phyloP scores from a whole-genome alignment of 2,797 vertebrate genomes.

The Melanotaenia parkinsoni region DNA sequence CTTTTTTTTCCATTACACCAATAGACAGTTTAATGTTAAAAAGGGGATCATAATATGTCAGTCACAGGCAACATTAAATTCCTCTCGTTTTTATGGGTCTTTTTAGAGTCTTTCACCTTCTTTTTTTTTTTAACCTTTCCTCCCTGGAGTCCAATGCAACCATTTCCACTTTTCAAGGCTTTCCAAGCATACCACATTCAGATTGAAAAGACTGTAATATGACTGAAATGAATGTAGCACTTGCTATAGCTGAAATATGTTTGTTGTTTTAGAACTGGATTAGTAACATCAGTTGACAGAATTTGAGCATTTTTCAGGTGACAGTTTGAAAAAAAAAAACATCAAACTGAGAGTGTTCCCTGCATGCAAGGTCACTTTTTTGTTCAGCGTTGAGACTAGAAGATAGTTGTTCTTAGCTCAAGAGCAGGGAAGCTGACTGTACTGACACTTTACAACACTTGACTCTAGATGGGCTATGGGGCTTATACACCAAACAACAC shows the following conservation, averaged over 20 bases:
- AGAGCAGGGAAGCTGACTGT: not conserved
- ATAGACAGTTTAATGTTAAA: slow-evolving; percentile 24
- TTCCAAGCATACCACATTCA: not conserved
- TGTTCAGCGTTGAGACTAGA: not conserved
- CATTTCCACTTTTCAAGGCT: not conserved
- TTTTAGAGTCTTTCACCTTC: not conserved
- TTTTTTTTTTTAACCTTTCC: not conserved
- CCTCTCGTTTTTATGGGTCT: not conserved
- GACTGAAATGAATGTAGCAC: not conserved
- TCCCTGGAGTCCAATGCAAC: not conserved
- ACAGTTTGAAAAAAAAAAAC: not conserved
- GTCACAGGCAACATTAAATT: not conserved
- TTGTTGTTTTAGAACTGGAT: not conserved
- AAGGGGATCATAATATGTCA: slow-evolving; percentile 10
- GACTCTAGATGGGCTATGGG: not conserved
- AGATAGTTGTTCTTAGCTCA: slow-evolving; percentile 2
- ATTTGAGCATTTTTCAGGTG: not conserved
- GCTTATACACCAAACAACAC: not conserved
- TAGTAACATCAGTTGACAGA: not conserved
- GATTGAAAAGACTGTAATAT: not conserved
- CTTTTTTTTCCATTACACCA: slow-evolving; percentile 16
- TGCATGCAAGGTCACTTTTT: not conserved
- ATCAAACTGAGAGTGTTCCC: not conserved
- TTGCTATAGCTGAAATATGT: not conserved
- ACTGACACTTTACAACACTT: not conserved